Evolutionary conservation across 2,888 invertebrate species (phyloP).

Genomic region (Nemoura dubitans): DNA sequence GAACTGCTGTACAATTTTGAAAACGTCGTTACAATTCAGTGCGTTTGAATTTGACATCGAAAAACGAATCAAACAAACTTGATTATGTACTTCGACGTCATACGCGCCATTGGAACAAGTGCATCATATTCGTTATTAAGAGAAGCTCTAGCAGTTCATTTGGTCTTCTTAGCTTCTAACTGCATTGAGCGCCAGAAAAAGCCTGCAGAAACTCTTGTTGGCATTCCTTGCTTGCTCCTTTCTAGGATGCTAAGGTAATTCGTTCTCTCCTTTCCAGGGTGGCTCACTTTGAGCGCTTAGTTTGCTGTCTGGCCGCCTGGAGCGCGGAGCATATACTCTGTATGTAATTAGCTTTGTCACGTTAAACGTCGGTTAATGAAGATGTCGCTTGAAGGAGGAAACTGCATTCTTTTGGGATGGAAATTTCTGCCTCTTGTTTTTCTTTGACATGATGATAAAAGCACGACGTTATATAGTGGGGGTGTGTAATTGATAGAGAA

Average conservation of each 20-base stretch:
- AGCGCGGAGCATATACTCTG: not conserved
- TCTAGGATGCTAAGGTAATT: not conserved
- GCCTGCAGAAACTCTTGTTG: not conserved
- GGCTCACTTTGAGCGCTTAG: not conserved
- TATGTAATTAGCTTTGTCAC: slow-evolving; percentile 21
- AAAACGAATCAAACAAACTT: too few species aligned
- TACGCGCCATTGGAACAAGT: too few species aligned
- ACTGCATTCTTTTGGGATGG: slow-evolving; percentile 4
- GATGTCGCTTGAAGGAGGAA: not conserved
- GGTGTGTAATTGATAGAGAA: not conserved
- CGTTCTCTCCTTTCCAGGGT: not conserved
- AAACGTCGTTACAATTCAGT: too few species aligned
- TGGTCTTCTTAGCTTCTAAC: not conserved
- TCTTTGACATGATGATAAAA: not conserved
- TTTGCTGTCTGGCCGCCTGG: not conserved
- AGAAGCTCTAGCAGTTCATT: too few species aligned
- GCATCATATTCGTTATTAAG: too few species aligned
- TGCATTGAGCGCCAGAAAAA: not conserved
- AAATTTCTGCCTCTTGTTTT: not conserved
- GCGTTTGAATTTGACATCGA: too few species aligned
- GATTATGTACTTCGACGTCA: too few species aligned
- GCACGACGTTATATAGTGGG: not conserved
- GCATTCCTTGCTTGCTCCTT: not conserved
- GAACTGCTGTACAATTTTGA: too few species aligned
- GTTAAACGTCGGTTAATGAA: slow-evolving; percentile 31